phyloP scores from a whole-genome alignment of 1,140 invertebrate species.

The Panagrolaimus sp. region DNA sequence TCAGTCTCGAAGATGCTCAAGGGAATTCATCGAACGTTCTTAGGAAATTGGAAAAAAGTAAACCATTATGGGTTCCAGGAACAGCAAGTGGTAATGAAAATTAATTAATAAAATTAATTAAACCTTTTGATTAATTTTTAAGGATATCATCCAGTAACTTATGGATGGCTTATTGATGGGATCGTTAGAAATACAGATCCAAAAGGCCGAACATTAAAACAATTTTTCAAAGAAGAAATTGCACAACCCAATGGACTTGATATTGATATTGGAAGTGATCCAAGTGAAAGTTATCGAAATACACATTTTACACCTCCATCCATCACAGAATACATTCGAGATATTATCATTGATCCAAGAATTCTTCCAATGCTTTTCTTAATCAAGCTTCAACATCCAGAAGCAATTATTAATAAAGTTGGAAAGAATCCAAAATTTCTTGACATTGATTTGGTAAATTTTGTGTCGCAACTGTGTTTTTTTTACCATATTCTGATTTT shows the following conservation, averaged over 20 bases:
- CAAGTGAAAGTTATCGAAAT: constrained; percentile 31
- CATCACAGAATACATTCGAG: constrained; percentile 31
- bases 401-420: constrained; percentile 30
- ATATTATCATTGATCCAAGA: constrained; percentile 43
- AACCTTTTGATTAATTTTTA: constrained; percentile 18
- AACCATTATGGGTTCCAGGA: constrained; percentile 54
- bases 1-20: constrained; percentile 37
- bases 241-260: constrained; percentile 59
- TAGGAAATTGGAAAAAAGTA: constrained; percentile 40
- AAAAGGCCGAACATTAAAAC: constrained; percentile 47
- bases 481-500: constrained; percentile 1
- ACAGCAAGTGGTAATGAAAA: constrained; percentile 14
- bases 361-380: constrained; percentile 34
- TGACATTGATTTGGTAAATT: constrained; percentile 33
- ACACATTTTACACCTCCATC: constrained; percentile 29
- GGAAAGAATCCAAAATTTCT: constrained; percentile 43
- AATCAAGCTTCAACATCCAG: constrained; percentile 18
- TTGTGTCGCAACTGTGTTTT: constrained; percentile 4
- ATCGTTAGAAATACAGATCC: constrained; percentile 59
- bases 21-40: constrained; percentile 25
- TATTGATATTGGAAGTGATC: constrained; percentile 43
- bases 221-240: constrained; percentile 61
- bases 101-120: too few species aligned
- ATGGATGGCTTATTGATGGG: constrained; percentile 60
- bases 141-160: constrained; percentile 60